A percentile compares a stretch with the other conserved stretches of the same genome.
These are phyloP conservation scores for Perca schrenkii DNA, from an alignment of 2,113 vertebrate genomes.

Conservation along the genomic window DNA sequence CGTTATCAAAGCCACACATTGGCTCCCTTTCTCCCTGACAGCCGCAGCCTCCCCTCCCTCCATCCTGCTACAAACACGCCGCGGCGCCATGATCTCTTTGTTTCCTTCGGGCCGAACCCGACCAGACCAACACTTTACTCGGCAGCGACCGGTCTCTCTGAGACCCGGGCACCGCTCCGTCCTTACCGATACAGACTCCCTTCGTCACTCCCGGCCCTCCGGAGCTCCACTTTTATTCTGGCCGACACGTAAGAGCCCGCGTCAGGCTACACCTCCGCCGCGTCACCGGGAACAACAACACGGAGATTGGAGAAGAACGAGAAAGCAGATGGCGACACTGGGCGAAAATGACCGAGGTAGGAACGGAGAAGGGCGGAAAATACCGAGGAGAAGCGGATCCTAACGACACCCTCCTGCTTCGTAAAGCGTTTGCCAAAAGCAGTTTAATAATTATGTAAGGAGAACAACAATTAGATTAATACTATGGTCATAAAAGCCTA, in stretches of 20 bases:
- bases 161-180: constrained; percentile 88
- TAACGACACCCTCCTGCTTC: constrained; percentile 27
- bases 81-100: constrained; percentile 89
- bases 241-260: constrained; percentile 99
- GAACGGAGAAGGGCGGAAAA: constrained; percentile 56
- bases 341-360: constrained; percentile 66
- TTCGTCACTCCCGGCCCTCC: constrained; percentile 96
- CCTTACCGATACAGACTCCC: constrained; percentile 96
- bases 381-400: constrained; percentile 22
- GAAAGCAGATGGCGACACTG: constrained; percentile 64
- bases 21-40: constrained; percentile 33
- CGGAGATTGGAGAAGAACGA: constrained; percentile 83
- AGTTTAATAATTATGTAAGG: neutral
- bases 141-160: constrained; percentile 78
- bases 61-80: constrained; percentile 79
- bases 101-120: constrained; percentile 82
- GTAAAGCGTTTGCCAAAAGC: neutral
- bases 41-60: constrained; percentile 83
- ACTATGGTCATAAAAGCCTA: neutral
- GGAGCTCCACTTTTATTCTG: constrained; percentile 99
- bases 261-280: constrained; percentile 99
- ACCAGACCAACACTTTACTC: constrained; percentile 71
- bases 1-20: constrained; percentile 7
- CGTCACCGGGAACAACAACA: constrained; percentile 95
- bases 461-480: neutral